Evolutionary conservation across 2,113 vertebrate species (phyloP).

Genomic region (Acanthisitta chloris): DNA sequence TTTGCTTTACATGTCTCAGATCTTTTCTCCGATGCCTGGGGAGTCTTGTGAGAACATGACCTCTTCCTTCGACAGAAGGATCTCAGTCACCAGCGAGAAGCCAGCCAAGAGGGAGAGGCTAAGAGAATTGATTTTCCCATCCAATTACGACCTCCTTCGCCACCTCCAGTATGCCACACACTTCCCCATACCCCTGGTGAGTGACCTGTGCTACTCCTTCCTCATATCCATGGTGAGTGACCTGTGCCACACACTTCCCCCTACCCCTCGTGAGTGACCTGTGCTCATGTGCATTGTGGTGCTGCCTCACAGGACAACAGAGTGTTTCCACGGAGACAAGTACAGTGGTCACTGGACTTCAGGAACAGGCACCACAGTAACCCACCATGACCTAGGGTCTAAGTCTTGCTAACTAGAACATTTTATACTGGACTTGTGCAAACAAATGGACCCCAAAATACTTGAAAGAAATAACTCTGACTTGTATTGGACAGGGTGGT

Average conservation of each 20-base stretch:
- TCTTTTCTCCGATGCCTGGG: conserved; percentile 75
- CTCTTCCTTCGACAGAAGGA: conserved; percentile 66
- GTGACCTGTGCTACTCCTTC: background rate
- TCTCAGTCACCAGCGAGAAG: conserved; percentile 66
- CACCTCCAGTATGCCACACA: conserved; percentile 77
- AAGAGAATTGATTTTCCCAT: conserved; percentile 73
- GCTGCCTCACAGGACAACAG: background rate
- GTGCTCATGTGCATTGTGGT: rapidly evolving
- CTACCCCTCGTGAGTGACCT: conserved; percentile 70
- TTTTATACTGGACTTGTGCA: background rate
- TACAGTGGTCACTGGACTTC: background rate
- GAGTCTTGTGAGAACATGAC: conserved; percentile 68
- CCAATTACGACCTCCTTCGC: conserved; percentile 73
- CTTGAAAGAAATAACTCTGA: background rate
- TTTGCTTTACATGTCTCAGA: conserved; percentile 75
- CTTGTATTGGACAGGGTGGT: background rate
- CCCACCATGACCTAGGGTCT: background rate
- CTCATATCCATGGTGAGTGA: background rate
- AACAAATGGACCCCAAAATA: background rate
- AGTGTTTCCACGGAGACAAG: background rate
- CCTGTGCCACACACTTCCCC: conserved; percentile 75
- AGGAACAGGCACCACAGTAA: background rate
- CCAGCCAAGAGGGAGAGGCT: conserved; percentile 67
- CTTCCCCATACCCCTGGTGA: conserved; percentile 77
- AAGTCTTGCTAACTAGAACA: background rate